Evolutionary conservation across 2,113 vertebrate species (phyloP).

Genomic region (Excalfactoria chinensis): DNA sequence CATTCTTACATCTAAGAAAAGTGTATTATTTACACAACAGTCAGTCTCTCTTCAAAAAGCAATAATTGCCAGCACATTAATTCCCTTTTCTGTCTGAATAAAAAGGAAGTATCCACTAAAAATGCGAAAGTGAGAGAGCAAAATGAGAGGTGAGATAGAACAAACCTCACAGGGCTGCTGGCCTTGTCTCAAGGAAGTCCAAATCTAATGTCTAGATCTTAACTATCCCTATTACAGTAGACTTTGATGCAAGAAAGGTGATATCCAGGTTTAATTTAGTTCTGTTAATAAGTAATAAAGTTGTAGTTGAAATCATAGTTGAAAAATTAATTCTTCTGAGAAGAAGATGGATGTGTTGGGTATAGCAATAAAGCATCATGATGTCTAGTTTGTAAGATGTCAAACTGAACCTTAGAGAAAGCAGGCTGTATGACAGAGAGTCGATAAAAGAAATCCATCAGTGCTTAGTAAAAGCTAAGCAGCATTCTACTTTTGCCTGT

Average conservation of each 20-base stretch:
- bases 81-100: not conserved
- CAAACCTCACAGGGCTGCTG: accelerated
- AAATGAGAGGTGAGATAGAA: not conserved
- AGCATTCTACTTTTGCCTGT: not conserved
- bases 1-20: not conserved
- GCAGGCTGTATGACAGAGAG: conserved; percentile 26
- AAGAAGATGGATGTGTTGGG: not conserved
- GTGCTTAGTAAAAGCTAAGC: conserved; percentile 44
- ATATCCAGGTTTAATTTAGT: conserved; percentile 9
- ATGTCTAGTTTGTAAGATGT: conserved; percentile 38
- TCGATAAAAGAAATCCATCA: conserved; percentile 5
- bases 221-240: not conserved
- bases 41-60: not conserved
- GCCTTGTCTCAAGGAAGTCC: not conserved
- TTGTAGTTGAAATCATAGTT: not conserved
- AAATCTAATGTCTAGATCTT: not conserved
- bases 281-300: conserved; percentile 7
- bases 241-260: not conserved
- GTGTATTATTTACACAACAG: not conserved
- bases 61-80: not conserved
- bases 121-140: not conserved
- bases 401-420: conserved; percentile 25
- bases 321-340: not conserved
- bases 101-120: not conserved
- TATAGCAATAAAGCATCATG: not conserved